These are phyloP conservation scores for Euborellia annulipes DNA, from an alignment of 1,140 invertebrate species.

Conservation along the genomic window DNA sequence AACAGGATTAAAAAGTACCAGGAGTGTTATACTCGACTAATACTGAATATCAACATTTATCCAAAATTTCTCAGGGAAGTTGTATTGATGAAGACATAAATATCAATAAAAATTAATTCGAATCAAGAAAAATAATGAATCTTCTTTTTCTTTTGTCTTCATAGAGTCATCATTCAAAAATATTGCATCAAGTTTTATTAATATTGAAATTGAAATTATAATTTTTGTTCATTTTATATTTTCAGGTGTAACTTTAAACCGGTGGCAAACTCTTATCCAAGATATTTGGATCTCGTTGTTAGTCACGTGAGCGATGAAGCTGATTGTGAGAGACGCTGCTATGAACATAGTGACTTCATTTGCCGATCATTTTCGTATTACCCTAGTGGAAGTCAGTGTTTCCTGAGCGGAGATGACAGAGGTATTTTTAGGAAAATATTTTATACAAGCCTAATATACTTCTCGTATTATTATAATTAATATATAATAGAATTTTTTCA, in stretches of 20 bases:
- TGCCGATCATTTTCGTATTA: slow-evolving; percentile 32
- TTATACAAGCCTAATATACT: too few species aligned
- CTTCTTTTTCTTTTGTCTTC: too few species aligned
- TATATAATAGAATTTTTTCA: too few species aligned
- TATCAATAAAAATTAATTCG: too few species aligned
- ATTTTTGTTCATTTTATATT: background rate
- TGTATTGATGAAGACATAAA: too few species aligned
- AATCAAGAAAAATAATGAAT: too few species aligned
- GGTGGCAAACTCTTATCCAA: slow-evolving; percentile 25
- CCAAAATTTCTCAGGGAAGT: too few species aligned
- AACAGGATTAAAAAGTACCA: too few species aligned
- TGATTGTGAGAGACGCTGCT: slow-evolving; percentile 28
- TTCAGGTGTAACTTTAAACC: slow-evolving; percentile 20
- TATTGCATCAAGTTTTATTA: background rate
- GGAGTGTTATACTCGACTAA: too few species aligned
- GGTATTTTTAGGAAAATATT: background rate
- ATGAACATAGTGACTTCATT: slow-evolving; percentile 25
- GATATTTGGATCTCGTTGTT: slow-evolving; percentile 29
- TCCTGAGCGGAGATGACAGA: slow-evolving; percentile 28
- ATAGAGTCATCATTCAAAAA: too few species aligned
- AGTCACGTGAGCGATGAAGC: slow-evolving; percentile 23
- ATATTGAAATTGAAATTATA: background rate
- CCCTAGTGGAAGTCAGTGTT: slow-evolving; percentile 29
- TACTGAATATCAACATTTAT: too few species aligned
- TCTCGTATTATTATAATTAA: too few species aligned